Evolutionary conservation across 2,888 invertebrate species (phyloP).

Genomic region (Apoda limacodes): DNA sequence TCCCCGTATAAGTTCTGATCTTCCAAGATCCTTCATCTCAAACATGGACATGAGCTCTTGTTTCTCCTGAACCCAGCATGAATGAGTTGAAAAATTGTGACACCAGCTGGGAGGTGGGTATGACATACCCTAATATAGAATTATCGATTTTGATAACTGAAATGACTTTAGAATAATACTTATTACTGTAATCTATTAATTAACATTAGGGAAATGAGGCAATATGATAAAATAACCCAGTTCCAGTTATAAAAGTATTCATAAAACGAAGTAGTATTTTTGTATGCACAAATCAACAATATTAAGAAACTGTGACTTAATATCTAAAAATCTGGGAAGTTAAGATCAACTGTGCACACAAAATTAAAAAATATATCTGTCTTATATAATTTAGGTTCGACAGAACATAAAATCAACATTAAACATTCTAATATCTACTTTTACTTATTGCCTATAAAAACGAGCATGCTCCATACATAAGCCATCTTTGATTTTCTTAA

Average conservation of each 20-base stretch:
- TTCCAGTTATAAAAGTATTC: slow-evolving; percentile 2
- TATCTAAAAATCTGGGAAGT: slow-evolving; percentile 1
- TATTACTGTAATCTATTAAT: background rate
- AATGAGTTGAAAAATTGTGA: too few relatives aligned
- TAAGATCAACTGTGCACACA: background rate
- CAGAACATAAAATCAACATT: too few relatives aligned
- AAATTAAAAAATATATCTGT: slow-evolving; percentile 1
- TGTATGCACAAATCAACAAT: slow-evolving; percentile 4
- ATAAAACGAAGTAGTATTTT: background rate
- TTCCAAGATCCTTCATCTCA: too few relatives aligned
- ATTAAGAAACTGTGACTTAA: slow-evolving; percentile 2
- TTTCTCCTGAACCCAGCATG: background rate
- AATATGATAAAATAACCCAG: slow-evolving; percentile 4
- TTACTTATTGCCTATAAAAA: slow-evolving; percentile 2
- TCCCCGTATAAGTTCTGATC: too few relatives aligned
- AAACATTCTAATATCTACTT: background rate
- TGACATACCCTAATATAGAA: slow-evolving; percentile 4
- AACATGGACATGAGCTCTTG: too few relatives aligned
- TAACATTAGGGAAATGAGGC: slow-evolving; percentile 1
- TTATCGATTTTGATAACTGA: slow-evolving; percentile 1
- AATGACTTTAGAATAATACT: background rate
- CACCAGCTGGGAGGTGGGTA: too few relatives aligned
- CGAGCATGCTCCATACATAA: slow-evolving; percentile 1
- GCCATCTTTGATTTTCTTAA: background rate
- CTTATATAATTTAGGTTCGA: background rate